Evolutionary conservation across 2,113 vertebrate genomes (phyloP).

Genomic region (Acanthisitta chloris): DNA sequence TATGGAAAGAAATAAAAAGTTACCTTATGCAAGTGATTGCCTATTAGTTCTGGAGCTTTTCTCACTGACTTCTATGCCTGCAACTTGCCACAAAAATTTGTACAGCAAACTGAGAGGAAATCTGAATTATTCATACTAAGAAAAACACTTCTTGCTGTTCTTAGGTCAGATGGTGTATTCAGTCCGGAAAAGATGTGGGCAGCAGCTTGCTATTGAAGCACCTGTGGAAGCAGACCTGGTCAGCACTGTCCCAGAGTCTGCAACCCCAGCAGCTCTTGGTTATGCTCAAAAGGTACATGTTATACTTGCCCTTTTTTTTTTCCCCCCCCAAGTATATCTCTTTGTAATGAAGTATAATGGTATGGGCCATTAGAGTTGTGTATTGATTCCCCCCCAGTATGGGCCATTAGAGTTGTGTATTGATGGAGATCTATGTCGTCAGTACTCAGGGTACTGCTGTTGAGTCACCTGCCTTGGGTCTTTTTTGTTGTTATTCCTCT

Average conservation of each 20-base stretch:
- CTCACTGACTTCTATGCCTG: not conserved
- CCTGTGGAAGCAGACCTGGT: slow-evolving; percentile 93
- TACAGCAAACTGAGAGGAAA: not conserved
- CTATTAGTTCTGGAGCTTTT: not conserved
- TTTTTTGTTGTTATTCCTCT: not conserved
- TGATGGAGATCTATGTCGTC: not conserved
- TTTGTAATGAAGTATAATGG: not conserved
- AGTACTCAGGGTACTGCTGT: rapidly evolving
- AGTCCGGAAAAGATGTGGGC: slow-evolving; percentile 90
- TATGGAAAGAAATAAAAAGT: not conserved
- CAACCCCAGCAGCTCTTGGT: slow-evolving; percentile 94
- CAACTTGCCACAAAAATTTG: not conserved
- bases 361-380: not conserved
- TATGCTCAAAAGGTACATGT: slow-evolving; percentile 87
- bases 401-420: not conserved
- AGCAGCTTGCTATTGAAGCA: slow-evolving; percentile 91
- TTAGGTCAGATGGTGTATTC: slow-evolving; percentile 98
- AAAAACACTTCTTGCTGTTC: not conserved
- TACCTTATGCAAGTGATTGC: not conserved
- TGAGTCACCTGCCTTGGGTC: not conserved
- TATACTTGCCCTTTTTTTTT: not conserved
- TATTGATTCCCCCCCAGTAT: not conserved
- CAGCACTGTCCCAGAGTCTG: slow-evolving; percentile 97
- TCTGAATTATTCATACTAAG: not conserved
- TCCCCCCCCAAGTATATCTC: not conserved